Conservation (phyloP, 2,113 vertebrate species). For the Lampris incognitus region DNA sequence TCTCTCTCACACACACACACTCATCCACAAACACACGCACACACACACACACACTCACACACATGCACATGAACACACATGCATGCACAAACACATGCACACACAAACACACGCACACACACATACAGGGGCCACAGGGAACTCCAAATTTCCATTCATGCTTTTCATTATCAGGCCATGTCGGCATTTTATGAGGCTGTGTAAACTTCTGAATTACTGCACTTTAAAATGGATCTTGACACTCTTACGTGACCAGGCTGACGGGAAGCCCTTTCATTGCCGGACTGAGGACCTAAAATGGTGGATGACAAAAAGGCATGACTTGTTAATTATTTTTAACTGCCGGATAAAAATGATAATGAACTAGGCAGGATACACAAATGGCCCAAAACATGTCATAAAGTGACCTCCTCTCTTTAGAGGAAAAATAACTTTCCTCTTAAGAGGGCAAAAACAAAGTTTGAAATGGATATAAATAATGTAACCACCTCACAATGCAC, state of each 20-base stretch:
- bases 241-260: constrained; percentile 80
- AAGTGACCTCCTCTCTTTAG: constrained; percentile 53
- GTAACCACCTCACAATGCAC: constrained; percentile 5
- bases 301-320: constrained; percentile 81
- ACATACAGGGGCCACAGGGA: constrained; percentile 70
- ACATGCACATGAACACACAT: not conserved
- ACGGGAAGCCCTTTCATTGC: constrained; percentile 80
- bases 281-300: constrained; percentile 74
- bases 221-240: constrained; percentile 85
- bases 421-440: constrained; percentile 42
- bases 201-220: constrained; percentile 86
- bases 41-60: not conserved
- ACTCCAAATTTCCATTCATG: constrained; percentile 81
- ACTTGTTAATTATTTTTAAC: constrained; percentile 87
- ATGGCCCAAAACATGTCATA: constrained; percentile 65
- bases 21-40: too few relatives aligned
- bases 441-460: constrained; percentile 28
- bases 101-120: constrained; percentile 41
- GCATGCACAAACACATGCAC: not conserved
- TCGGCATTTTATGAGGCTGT: constrained; percentile 83
- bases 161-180: constrained; percentile 81
- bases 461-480: constrained; percentile 8
- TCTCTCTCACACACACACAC: too few relatives aligned
- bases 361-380: constrained; percentile 79
- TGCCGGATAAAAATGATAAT: constrained; percentile 83